A percentile compares a stretch with the other conserved stretches of the same genome.
Conservation (phyloP, 2,888 invertebrate genomes). For the Frankliniella fusca region DNA sequence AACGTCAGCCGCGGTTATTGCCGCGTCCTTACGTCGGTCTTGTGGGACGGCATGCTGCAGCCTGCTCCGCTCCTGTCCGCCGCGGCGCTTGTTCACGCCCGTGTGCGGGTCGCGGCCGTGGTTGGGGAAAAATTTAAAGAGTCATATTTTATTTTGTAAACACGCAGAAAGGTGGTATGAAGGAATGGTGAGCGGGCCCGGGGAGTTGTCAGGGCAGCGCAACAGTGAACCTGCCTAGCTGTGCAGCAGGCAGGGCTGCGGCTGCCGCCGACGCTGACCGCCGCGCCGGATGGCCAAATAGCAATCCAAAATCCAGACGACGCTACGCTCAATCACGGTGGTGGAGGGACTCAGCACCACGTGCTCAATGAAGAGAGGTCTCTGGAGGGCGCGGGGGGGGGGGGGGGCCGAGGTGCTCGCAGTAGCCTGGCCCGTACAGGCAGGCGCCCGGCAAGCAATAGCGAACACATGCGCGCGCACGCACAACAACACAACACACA, state of each 20-base stretch:
- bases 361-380: not conserved
- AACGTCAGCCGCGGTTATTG: not conserved
- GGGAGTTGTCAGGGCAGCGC: not conserved
- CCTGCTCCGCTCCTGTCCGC: not conserved
- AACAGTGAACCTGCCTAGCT: not conserved
- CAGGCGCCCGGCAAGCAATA: too few relatives aligned
- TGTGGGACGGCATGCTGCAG: conserved; percentile 8
- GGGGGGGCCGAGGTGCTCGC: not conserved
- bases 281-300: too few relatives aligned
- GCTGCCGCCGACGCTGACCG: too few relatives aligned
- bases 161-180: not conserved
- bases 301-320: too few relatives aligned
- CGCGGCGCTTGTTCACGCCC: not conserved
- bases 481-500: not conserved
- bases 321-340: too few relatives aligned
- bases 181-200: not conserved
- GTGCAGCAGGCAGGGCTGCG: too few relatives aligned
- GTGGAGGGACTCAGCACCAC: too few relatives aligned
- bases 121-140: not conserved
- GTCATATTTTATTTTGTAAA: not conserved
- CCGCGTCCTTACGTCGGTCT: not conserved
- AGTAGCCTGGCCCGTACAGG: not conserved
- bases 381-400: not conserved
- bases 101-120: not conserved
- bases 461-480: too few relatives aligned